These are phyloP conservation scores for Halocaridina rubra DNA, from an alignment of 2,888 invertebrate species.

Conservation along the genomic window DNA sequence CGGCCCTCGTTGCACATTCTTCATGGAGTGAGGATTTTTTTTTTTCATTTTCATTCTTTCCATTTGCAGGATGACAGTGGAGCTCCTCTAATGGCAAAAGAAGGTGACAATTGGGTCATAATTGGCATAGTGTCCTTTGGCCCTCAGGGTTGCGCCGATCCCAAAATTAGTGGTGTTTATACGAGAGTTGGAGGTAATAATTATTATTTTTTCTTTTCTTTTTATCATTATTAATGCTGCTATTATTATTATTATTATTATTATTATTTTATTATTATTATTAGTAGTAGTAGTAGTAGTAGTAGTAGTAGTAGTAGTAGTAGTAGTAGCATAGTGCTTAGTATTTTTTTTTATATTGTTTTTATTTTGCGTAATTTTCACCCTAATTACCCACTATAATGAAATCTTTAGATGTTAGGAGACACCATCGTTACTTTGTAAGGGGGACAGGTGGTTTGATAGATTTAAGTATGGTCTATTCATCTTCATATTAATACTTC, in stretches of 20 bases:
- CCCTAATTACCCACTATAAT: not conserved
- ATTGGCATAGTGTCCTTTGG: constrained; percentile 42
- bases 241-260: too few relatives aligned
- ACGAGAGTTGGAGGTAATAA: constrained; percentile 31
- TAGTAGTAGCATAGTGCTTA: not conserved
- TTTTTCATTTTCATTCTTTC: too few relatives aligned
- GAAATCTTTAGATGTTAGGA: too few relatives aligned
- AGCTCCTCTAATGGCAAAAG: constrained; percentile 23
- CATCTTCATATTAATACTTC: too few relatives aligned
- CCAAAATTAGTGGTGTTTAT: constrained; percentile 10
- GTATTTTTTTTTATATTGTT: not conserved
- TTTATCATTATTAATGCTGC: too few relatives aligned
- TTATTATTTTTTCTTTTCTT: not conserved
- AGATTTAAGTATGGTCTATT: too few relatives aligned
- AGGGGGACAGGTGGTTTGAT: too few relatives aligned
- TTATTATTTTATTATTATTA: too few relatives aligned
- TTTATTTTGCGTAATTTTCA: not conserved
- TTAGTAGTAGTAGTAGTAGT: too few relatives aligned
- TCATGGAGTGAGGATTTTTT: too few relatives aligned
- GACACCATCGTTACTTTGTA: too few relatives aligned
- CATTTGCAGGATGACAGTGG: constrained; percentile 33
- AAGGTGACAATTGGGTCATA: constrained; percentile 25
- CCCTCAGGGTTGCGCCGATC: constrained; percentile 4
- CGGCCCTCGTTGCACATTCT: too few relatives aligned
- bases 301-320: not conserved